These are phyloP conservation scores for Ptychobarbus kaznakovi DNA, from an alignment of 2,797 vertebrate genomes.

Conservation along the genomic window DNA sequence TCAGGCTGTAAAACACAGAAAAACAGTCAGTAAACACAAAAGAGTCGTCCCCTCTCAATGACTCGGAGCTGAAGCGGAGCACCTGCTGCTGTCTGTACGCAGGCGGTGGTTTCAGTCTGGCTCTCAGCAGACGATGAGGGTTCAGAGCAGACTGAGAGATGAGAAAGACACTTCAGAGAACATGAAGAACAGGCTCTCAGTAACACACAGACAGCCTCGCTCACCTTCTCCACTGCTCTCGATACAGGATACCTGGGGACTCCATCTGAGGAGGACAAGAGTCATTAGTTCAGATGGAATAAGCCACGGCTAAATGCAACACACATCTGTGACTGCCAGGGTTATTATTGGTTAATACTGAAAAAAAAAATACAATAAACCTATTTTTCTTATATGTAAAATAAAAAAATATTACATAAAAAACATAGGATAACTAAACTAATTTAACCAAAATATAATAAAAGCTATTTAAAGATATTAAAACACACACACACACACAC, in stretches of 20 bases:
- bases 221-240: constrained; percentile 73
- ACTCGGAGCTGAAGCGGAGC: neutral
- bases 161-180: constrained; percentile 4
- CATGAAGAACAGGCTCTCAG: neutral
- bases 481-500: neutral
- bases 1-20: constrained; percentile 61
- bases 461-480: neutral
- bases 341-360: neutral
- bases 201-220: neutral
- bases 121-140: constrained; percentile 62
- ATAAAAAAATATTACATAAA: neutral
- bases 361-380: neutral
- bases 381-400: neutral
- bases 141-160: constrained; percentile 56
- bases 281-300: neutral
- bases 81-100: constrained; percentile 72
- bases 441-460: neutral
- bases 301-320: neutral
- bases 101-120: constrained; percentile 63
- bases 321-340: neutral
- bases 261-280: constrained; percentile 52
- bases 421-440: neutral
- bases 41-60: neutral
- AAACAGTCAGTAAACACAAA: neutral
- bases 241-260: constrained; percentile 70